Conservation (phyloP, 1,140 invertebrate species). For the Leptestheria dahalacensis region DNA sequence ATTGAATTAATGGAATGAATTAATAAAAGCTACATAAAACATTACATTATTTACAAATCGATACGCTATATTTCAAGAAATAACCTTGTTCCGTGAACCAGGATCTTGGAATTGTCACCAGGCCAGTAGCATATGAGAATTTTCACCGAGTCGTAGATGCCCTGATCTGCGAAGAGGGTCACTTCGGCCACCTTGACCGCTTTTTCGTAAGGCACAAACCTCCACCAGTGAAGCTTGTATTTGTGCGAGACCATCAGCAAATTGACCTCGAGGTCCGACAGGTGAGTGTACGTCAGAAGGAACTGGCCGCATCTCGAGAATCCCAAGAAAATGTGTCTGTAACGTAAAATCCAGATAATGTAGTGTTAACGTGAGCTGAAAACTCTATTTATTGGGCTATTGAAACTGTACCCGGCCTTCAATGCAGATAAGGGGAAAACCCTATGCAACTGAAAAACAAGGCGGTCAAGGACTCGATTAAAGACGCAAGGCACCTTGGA, state of each 20-base stretch:
- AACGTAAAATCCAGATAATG: slow-evolving; percentile 18
- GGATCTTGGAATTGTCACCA: slow-evolving; percentile 40
- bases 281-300: slow-evolving; percentile 66
- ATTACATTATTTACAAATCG: neutral
- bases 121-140: slow-evolving; percentile 53
- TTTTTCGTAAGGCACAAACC: slow-evolving; percentile 41
- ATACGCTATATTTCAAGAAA: slow-evolving; percentile 1
- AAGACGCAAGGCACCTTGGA: slow-evolving; percentile 18
- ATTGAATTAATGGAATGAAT: slow-evolving; percentile 6
- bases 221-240: slow-evolving; percentile 56
- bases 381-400: too few species aligned
- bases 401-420: slow-evolving; percentile 28
- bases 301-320: slow-evolving; percentile 84
- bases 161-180: slow-evolving; percentile 46
- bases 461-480: slow-evolving; percentile 29
- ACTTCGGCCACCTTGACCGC: slow-evolving; percentile 48
- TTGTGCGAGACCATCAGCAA: slow-evolving; percentile 24
- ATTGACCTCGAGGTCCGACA: slow-evolving; percentile 37
- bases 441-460: slow-evolving; percentile 27
- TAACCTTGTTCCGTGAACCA: slow-evolving; percentile 51
- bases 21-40: neutral
- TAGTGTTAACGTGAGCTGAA: too few species aligned
- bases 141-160: slow-evolving; percentile 31
- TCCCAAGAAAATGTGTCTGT: slow-evolving; percentile 75
- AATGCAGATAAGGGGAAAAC: slow-evolving; percentile 27